A percentile compares a stretch with the other conserved stretches of the same genome.
Evolutionary conservation across 1,140 invertebrate species (phyloP).

Genomic region (Melitaea cinxia): DNA sequence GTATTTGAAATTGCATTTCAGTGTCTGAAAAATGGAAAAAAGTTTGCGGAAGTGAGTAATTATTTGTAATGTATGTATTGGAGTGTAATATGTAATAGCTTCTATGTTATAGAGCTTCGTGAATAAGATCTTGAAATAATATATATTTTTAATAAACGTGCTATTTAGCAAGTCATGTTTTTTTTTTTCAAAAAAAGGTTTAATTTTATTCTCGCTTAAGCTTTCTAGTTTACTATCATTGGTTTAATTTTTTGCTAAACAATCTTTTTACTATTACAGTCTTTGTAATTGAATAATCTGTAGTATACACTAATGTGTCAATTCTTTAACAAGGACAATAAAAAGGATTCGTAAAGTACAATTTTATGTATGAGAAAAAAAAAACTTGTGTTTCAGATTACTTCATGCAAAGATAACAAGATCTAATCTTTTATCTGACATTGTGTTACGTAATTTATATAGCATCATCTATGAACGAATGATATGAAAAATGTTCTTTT

Average conservation of each 20-base stretch:
- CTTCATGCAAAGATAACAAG: constrained; percentile 19
- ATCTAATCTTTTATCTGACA: constrained; percentile 29
- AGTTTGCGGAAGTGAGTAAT: constrained; percentile 78
- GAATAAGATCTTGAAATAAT: constrained; percentile 31
- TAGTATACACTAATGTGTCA: neutral
- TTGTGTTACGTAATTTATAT: constrained; percentile 24
- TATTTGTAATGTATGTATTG: constrained; percentile 59
- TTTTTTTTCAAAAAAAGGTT: neutral
- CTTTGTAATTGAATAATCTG: neutral
- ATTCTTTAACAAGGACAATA: neutral
- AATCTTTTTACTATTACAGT: neutral
- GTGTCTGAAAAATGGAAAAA: constrained; percentile 81
- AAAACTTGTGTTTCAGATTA: constrained; percentile 12
- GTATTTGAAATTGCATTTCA: constrained; percentile 77
- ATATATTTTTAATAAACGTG: constrained; percentile 20
- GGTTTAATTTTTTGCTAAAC: neutral
- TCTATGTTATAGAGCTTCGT: constrained; percentile 45
- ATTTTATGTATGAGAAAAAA: neutral
- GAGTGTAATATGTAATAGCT: constrained; percentile 49
- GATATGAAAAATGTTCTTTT: constrained; percentile 17
- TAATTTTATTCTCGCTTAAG: constrained; percentile 17
- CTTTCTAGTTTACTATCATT: constrained; percentile 15
- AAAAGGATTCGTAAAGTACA: neutral
- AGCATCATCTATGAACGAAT: constrained; percentile 1
- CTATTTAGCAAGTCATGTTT: constrained; percentile 19